A percentile compares a stretch with the other conserved stretches of the same genome.
Conservation (phyloP, 2,888 invertebrate genomes). For the Herminia tarsipennalis region DNA sequence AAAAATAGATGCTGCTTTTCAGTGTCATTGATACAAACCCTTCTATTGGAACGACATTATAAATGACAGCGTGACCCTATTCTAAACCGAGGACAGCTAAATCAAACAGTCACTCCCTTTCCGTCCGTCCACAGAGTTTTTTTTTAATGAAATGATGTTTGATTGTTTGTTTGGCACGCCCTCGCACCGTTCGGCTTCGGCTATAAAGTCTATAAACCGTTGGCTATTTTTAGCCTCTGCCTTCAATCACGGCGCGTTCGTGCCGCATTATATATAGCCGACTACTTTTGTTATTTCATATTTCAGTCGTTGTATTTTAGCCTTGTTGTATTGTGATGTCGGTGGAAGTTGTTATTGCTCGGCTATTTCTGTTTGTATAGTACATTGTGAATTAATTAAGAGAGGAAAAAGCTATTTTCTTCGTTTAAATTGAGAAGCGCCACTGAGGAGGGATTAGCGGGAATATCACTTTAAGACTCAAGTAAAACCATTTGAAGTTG, state of each 20-base stretch:
- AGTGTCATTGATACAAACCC: no score
- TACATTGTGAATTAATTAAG: no score
- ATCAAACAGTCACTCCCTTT: background rate
- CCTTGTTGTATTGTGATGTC: background rate
- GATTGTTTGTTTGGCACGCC: constrained; percentile 68
- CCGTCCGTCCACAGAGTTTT: background rate
- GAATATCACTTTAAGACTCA: no score
- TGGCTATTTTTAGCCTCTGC: constrained; percentile 46
- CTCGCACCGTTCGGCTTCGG: constrained; percentile 60
- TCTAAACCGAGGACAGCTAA: background rate
- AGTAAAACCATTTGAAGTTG: no score
- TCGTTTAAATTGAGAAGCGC: no score
- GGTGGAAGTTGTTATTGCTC: background rate
- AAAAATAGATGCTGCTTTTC: no score
- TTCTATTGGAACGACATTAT: no score
- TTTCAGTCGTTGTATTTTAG: constrained; percentile 16
- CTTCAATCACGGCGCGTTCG: constrained; percentile 50
- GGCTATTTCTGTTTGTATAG: constrained; percentile 1
- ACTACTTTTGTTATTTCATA: constrained; percentile 28
- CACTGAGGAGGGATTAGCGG: no score
- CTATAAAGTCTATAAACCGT: constrained; percentile 52
- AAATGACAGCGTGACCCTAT: no score
- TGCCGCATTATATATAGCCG: constrained; percentile 46
- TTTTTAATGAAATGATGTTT: constrained; percentile 38
- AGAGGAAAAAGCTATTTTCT: no score